These are phyloP conservation scores for Hoplostethus mediterraneus DNA, from an alignment of 2,797 vertebrate genomes.

Conservation along the genomic window DNA sequence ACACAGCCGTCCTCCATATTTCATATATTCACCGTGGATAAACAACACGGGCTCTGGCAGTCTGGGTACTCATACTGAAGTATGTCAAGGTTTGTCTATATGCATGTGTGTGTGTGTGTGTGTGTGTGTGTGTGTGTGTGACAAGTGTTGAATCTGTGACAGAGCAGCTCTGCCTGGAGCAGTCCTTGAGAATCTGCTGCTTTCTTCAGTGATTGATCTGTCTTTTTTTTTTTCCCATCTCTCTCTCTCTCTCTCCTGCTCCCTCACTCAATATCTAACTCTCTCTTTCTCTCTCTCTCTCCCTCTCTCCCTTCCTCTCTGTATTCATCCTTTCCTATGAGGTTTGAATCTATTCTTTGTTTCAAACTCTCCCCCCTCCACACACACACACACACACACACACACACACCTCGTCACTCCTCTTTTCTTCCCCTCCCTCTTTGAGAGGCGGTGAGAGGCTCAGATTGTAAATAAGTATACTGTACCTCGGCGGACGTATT, in stretches of 20 bases:
- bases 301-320: conserved; percentile 3
- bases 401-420: background rate
- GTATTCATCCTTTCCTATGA: conserved; percentile 12
- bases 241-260: conserved; percentile 19
- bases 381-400: background rate
- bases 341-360: conserved; percentile 15
- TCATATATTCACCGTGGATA: conserved; percentile 63
- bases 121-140: conserved; percentile 13
- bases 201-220: conserved; percentile 67
- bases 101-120: conserved; percentile 12
- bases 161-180: conserved; percentile 61
- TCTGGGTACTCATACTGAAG: conserved; percentile 41
- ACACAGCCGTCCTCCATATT: conserved; percentile 59
- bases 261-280: conserved; percentile 11
- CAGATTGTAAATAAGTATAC: conserved; percentile 61
- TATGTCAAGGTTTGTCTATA: conserved; percentile 44
- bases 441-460: conserved; percentile 31
- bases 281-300: conserved; percentile 19
- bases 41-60: conserved; percentile 60
- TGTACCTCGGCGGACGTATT: conserved; percentile 63
- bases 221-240: conserved; percentile 26
- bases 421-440: background rate
- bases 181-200: conserved; percentile 56
- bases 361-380: background rate
- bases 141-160: conserved; percentile 60